A percentile compares a stretch with the other conserved stretches of the same genome.
These are phyloP conservation scores for Indicator indicator DNA, from an alignment of 2,113 vertebrate species.

Conservation along the genomic window DNA sequence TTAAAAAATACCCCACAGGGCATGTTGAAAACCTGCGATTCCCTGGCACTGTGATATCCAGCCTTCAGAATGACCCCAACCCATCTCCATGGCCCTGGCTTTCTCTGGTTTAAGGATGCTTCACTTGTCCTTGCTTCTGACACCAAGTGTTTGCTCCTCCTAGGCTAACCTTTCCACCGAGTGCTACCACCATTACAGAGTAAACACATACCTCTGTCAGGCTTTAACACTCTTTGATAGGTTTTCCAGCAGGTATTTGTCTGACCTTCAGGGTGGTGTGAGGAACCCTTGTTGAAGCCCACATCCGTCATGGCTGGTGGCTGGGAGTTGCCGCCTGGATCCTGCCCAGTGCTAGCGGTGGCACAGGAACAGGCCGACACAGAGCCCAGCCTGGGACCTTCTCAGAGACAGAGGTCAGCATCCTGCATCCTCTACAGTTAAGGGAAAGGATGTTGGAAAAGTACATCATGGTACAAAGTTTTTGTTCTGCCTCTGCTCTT, in stretches of 20 bases:
- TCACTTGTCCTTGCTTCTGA: neutral
- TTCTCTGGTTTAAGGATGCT: neutral
- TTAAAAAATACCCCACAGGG: neutral
- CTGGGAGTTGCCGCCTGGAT: neutral
- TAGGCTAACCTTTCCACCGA: neutral
- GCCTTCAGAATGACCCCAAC: neutral
- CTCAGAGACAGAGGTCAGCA: neutral
- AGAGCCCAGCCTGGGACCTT: neutral
- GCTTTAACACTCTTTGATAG: neutral
- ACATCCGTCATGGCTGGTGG: rapidly evolving
- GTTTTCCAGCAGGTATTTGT: neutral
- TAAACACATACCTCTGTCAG: neutral
- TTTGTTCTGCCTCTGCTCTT: neutral
- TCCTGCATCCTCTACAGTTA: neutral
- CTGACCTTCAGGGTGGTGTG: neutral
- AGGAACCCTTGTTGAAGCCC: neutral
- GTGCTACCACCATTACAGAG: rapidly evolving
- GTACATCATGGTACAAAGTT: neutral
- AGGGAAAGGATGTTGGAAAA: neutral
- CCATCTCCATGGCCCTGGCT: neutral
- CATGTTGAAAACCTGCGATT: rapidly evolving
- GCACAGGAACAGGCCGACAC: rapidly evolving
- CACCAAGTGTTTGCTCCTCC: neutral
- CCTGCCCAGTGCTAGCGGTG: rapidly evolving
- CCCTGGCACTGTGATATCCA: neutral